Evolutionary conservation across 1,140 invertebrate genomes (phyloP), one percentile per base, ranked within the genome.

Genomic region (Pseudomyrmex sp.): DNA sequence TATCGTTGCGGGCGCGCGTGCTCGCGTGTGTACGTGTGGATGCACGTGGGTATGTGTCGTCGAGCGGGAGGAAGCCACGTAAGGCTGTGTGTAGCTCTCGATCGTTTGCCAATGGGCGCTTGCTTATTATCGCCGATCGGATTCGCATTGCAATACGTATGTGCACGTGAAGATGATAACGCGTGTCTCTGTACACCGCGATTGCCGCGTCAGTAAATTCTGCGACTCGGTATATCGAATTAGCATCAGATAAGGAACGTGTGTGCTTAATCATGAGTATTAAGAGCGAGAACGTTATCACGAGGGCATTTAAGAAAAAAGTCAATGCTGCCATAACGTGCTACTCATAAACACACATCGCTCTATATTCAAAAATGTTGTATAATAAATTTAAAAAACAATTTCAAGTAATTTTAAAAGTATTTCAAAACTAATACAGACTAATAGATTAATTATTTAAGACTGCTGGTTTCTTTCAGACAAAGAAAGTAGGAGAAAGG

Each of bases 81-180:
- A 87, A 84, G 58, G 79, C 62, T 10, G 10, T 52, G 10, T 62
- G 75, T 54, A 84, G 87, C 90, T 89, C 88, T 91, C 88, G 85
- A 90, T 88, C 89, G 89, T 75, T 86, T 56, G 68, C 84, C 66
- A 88, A 79, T 80, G 85, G 5, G 35, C 35, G 59, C 82, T 80
- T 72, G 87, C 83, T 91, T 89, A 91, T 90, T 89, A 91, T 90
- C 89, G 86, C 62, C 62, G 90, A 90, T 90, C 86, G 86, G 83
- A 90, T 85, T 90, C 89, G 88, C 89, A 87, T 35, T 89, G 84
- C 87, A 76, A 89, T 88, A 87, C 89, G 79, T 82, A 80, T 85
- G 84, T 80, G 66, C 70, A 84, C 85, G 83, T 90, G 86, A 85
- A 59, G 79, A 72, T 79, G 74, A 86, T 90, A 90, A 88, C 89